phyloP scores from a whole-genome alignment of 2,797 vertebrate genomes.

The Malurus leucopterus region DNA sequence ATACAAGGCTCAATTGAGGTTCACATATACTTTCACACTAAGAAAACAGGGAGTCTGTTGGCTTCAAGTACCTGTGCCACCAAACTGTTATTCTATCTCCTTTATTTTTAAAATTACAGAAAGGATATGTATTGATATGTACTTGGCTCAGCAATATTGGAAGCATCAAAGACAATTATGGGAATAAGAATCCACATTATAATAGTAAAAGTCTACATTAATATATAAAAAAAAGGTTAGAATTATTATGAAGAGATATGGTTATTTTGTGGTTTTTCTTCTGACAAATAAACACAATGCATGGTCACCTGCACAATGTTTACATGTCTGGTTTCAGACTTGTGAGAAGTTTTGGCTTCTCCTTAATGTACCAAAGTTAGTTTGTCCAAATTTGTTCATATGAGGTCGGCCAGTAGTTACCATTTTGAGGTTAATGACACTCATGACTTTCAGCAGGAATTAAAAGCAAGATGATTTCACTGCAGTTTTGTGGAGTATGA shows the following conservation, averaged over 20 bases:
- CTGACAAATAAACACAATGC: neutral
- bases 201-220: neutral
- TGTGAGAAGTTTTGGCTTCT: neutral
- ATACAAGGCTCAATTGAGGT: neutral
- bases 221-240: neutral
- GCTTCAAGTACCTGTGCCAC: neutral
- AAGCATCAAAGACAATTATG: neutral
- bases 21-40: neutral
- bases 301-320: neutral
- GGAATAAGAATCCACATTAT: neutral
- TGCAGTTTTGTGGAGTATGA: neutral
- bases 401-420: neutral
- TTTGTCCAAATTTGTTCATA: neutral
- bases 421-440: neutral
- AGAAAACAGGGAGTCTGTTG: neutral
- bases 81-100: neutral
- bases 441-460: neutral
- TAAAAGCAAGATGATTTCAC: neutral
- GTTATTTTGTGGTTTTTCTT: neutral
- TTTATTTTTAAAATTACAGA: neutral
- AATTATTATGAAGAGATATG: neutral
- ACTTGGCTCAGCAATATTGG: neutral
- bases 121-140: rapidly evolving
- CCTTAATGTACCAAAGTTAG: neutral
- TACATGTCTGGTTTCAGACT: neutral